phyloP scores from a whole-genome alignment of 2,888 invertebrate genomes.

The Minunthozetes semirufus region DNA sequence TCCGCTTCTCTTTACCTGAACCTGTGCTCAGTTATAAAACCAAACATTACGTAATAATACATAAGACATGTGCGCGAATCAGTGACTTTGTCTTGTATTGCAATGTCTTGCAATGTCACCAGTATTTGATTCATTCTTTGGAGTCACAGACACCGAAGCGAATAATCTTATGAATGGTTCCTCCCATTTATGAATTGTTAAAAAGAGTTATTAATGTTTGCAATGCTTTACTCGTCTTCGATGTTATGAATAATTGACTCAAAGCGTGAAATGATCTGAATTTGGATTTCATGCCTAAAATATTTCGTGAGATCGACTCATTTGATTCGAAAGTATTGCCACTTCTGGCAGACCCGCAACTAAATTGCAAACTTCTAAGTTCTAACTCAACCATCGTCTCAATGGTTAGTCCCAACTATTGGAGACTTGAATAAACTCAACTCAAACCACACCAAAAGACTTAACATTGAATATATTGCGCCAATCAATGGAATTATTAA shows the following conservation, averaged over 20 bases:
- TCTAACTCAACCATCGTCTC: not conserved
- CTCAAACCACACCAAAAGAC: too few relatives aligned
- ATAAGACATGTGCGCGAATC: constrained; percentile 10
- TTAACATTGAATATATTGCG: too few relatives aligned
- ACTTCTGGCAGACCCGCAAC: not conserved
- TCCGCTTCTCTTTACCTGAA: not conserved
- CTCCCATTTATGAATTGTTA: constrained; percentile 23
- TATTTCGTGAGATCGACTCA: constrained; percentile 1
- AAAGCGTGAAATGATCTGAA: constrained; percentile 26
- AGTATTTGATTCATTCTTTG: too few relatives aligned
- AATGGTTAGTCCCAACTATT: not conserved
- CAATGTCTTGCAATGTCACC: too few relatives aligned
- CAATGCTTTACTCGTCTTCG: not conserved
- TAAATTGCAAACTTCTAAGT: too few relatives aligned
- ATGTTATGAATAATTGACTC: constrained; percentile 25
- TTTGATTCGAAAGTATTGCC: not conserved
- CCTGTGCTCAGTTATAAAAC: not conserved
- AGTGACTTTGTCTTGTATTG: not conserved
- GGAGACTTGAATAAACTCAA: too few relatives aligned
- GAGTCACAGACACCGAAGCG: not conserved
- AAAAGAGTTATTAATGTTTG: constrained; percentile 16
- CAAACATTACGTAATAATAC: not conserved
- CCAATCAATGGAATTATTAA: too few relatives aligned
- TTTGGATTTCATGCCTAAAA: constrained; percentile 25
- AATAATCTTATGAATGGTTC: not conserved